Base-by-base conservation (phyloP, 2,888 invertebrate genomes). In the Lepas anatifera region DNA sequence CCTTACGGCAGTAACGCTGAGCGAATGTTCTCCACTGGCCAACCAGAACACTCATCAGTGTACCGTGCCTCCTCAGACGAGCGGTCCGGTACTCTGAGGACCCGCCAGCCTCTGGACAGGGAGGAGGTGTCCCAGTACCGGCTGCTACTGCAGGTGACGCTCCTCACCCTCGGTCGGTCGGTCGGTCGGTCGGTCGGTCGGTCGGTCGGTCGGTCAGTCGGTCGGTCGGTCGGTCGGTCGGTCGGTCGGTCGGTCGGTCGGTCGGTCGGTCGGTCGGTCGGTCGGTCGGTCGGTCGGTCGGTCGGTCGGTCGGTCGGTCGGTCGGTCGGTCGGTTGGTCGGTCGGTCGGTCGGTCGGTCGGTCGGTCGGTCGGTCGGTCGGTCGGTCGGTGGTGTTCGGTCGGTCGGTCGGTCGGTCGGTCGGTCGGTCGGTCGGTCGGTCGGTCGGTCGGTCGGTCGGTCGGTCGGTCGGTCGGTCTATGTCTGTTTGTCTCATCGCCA, bases 111-210 rank as follows among this genome's bases (percentile, higher is more conserved):
- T 0, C 78, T 93, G 43, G 92, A 93, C 78, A 84, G 92, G 0
- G 93, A 93, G 78, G 82, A 82, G 0, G 87, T 87, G 76, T 85
- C 85, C 22, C 84, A 85, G 48, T 92, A 90, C 77, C 87, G 87
- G n/a, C 81, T 93, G 69, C 86, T 90, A 16, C 79, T 92, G 7
- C 84, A 87, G n/a, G n/a, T n/a, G n/a, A n/a, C n/a, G n/a, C n/a
- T n/a, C n/a, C n/a, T n/a, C n/a, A n/a, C n/a, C n/a, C n/a, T 48
- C 22, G 8, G 48, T 48, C 48, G 8, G 25, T 48, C 22, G 8
- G 48, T 48, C 22, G 8, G 48, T 39, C 39, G 7, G 39, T 39
- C 39, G 39, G 7, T 13, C 13, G 22, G 7, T 18, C 13, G 4
- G 10, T 48, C 13, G 8, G 10, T 48, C 13, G 8, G 48, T 48